These are phyloP conservation scores for Montipora capitata DNA, from an alignment of 92 coral and sea anemone genomes.

Conservation along the genomic window DNA sequence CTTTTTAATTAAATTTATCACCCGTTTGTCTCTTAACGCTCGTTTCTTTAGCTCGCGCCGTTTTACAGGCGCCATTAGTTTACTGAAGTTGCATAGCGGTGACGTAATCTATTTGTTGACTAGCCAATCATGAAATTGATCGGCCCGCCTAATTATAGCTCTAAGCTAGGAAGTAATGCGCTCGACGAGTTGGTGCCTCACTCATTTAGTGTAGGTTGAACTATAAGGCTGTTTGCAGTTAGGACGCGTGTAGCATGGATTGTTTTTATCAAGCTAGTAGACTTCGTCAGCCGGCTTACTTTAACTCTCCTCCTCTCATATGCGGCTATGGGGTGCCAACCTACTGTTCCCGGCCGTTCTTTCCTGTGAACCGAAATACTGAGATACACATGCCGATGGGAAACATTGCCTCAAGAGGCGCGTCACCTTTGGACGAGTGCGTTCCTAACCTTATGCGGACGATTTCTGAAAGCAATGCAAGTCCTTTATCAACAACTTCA, in stretches of 20 bases:
- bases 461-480: constrained; percentile 18
- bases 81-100: constrained; percentile 75
- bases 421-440: constrained; percentile 2
- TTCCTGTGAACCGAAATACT: constrained; percentile 45
- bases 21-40: constrained; percentile 22
- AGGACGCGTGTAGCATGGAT: constrained; percentile 52
- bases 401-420: constrained; percentile 19
- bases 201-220: constrained; percentile 14
- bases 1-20: constrained; percentile 56
- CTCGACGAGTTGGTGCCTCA: constrained; percentile 57
- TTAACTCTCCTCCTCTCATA: constrained; percentile 71
- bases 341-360: constrained; percentile 76
- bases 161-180: constrained; percentile 59
- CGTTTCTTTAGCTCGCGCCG: constrained; percentile 62
- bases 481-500: constrained; percentile 13
- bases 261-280: constrained; percentile 61
- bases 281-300: constrained; percentile 62
- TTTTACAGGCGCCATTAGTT: constrained; percentile 79
- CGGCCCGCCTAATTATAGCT: constrained; percentile 69
- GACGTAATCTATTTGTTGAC: constrained; percentile 83
- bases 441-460: constrained; percentile 1
- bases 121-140: constrained; percentile 82
- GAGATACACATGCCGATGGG: constrained; percentile 63
- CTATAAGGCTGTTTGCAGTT: neutral
- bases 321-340: constrained; percentile 83